These are phyloP conservation scores for Syngnathus rostellatus DNA, from an alignment of 2,797 vertebrate genomes.

Conservation along the genomic window DNA sequence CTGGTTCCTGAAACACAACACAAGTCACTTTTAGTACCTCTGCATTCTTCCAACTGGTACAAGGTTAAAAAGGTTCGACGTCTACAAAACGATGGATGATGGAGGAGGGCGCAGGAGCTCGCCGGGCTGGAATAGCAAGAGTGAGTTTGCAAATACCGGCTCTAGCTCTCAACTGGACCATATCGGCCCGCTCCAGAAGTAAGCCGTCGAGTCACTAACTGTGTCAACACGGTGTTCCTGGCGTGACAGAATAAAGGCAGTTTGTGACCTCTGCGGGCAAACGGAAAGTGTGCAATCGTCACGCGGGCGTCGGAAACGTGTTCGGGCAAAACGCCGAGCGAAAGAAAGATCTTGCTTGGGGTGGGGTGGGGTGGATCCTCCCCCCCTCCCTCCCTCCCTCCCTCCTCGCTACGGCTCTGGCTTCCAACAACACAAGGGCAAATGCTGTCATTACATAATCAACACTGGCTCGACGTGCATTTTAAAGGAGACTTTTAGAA, in stretches of 20 bases:
- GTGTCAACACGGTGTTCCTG: conserved; percentile 56
- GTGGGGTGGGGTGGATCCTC: conserved; percentile 1
- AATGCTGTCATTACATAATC: conserved; percentile 74
- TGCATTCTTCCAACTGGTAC: not conserved
- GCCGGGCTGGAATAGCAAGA: not conserved
- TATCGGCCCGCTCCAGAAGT: conserved; percentile 58
- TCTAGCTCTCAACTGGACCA: conserved; percentile 45
- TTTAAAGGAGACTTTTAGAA: not conserved
- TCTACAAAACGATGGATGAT: not conserved
- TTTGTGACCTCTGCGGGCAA: conserved; percentile 49
- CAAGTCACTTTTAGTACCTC: not conserved
- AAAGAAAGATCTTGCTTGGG: not conserved
- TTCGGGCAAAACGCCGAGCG: conserved; percentile 10
- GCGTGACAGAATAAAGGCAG: conserved; percentile 41
- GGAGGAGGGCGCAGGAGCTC: conserved; percentile 9
- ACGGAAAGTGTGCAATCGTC: conserved; percentile 36
- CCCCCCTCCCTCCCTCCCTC: too few relatives aligned
- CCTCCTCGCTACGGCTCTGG: not conserved
- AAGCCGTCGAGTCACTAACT: conserved; percentile 54
- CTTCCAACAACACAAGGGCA: not conserved
- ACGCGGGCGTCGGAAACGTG: conserved; percentile 23
- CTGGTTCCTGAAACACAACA: conserved; percentile 71
- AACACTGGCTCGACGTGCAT: conserved; percentile 57
- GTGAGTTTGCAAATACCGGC: conserved; percentile 15
- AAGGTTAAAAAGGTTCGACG: conserved; percentile 1